Evolutionary conservation across 1,140 invertebrate species (phyloP), one percentile per base, ranked within the genome.

Genomic region (Bradynema listronoti): DNA sequence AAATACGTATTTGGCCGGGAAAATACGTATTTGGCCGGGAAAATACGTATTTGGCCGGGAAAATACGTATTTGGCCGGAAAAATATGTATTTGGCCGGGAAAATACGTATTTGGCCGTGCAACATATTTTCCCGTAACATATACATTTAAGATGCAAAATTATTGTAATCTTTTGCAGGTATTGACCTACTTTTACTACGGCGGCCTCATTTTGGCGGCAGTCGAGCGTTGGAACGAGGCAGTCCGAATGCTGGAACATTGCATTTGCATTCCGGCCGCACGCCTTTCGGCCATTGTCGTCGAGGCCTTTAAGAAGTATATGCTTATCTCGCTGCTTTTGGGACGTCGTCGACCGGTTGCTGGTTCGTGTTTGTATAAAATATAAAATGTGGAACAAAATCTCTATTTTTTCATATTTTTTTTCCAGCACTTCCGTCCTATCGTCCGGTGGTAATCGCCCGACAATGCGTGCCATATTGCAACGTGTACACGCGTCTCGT

Each of bases 161-260:
- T n/a, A n/a, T n/a, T n/a, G n/a, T n/a, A n/a, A n/a, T n/a, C n/a
- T n/a, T n/a, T n/a, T n/a, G n/a, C n/a, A n/a, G n/a, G n/a, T n/a
- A n/a, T n/a, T n/a, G n/a, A n/a, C n/a, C n/a, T 63, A 58, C 42
- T 63, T 63, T 41, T 63, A 63, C 39, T 63, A 63, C 32, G 61
- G 61, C n/a, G 61, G 47, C 6, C 6, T 63, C 43, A 63, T 63
- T 32, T 65, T 53, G 29, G 42, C 34, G 1, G 61, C 61, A 36
- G 19, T 63, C 2, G 61, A 63, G 14, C 34, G 47, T 29, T 63
- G 36, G 27, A 39, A 63, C 24, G 58, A 63, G 1, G 52, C 61
- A 1, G 16, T 45, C 16, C 41, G 63, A 11, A 64, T 63, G 33
- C 39, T 63, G 1, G 61, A 63, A 24, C 50, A 63, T 46, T 41